Base-by-base conservation (phyloP, 2,888 invertebrate genomes). In the Physocephala rufipes region DNA sequence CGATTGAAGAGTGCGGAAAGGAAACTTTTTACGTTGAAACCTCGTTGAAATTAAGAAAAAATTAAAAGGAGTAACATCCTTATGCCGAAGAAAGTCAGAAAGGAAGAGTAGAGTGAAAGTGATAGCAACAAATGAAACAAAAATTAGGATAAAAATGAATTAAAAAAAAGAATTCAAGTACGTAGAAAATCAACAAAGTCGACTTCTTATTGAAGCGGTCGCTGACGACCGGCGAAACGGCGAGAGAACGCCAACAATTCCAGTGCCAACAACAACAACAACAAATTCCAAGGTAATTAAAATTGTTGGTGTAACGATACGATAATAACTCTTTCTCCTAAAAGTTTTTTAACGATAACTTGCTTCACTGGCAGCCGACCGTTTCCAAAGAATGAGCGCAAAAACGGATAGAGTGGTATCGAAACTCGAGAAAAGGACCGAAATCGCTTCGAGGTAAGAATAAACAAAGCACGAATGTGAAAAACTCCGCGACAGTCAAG, bases 281-380 rank as follows among this genome's bases (percentile, higher is more conserved):
- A 9, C 21, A 55, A n/a, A 47, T 24, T 21, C 43, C 47, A 58
- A 58, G 67, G 67, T 67, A 67, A 61, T 67, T 67, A 67, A 67
- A 67, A 67, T 67, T 67, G 36, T 55, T 21, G 49, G 36, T 61
- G 59, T 67, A 67, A 67, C 67, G 67, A 67, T 59, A 67, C 59
- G 67, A 67, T 67, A 67, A 67, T 67, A 61, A 67, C 59, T 67
- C 61, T 67, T 36, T 36, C 5, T 67, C 45, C n/a, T 26, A 67
- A 47, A 67, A 49, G 19, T 61, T 67, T 67, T 67, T 47, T 55
- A 24, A 30, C 36, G 19, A 36, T 5, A n/a, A n/a, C n/a, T n/a
- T n/a, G n/a, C 1, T 36, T 9, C 36, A 36, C 9, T 9, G 9
- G 36, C 36, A 7, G 45, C 19, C n/a, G 15, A 36, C 9, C n/a